Base-by-base conservation (phyloP, 2,113 vertebrate species). In the Australoheros scitulus region DNA sequence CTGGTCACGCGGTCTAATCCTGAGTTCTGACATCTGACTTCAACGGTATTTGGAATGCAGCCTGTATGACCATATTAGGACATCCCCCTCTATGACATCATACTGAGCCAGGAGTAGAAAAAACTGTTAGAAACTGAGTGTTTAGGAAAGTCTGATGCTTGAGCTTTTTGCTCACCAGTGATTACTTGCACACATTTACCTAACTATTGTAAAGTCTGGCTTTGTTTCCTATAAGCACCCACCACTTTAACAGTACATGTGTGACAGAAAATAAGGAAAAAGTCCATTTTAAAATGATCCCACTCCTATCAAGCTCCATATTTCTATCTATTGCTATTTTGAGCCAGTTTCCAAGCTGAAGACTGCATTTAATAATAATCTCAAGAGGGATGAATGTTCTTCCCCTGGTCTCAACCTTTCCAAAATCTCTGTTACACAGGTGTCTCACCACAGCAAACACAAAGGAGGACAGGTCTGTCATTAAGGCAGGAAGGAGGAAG, bases 401-500 rank as follows among this genome's bases (percentile, higher is more conserved):
- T 32, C 24, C 3, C 3, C 32, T n/a, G 6, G 50, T 22, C 38
- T 18, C 13, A 56, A 43, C 24, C 14, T 72, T 26, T 47, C 14
- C 36, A 26, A 47, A 41, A 36, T 22, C 43, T 63, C 13, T 65
- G 17, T 65, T 9, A 5, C 9, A 77, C 87, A 84, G 79, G 82
- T 87, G 85, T 85, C 43, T 72, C 59, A 32, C 47, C 61, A n/a
- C 61, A 47, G 11, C 50, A 87, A 79, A 85, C 80, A 89, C 79
- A 91, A 79, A 85, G 63, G 65, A 84, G 59, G 63, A 77, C 29
- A 6, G 9, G 85, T 84, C 83, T 91, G 79, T 88, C 86, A 89
- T 91, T 91, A 89, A 24, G 75, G 74, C 85, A 86, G 80, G 90
- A 91, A 84, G 85, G 36, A 89, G 43, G 74, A 80, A 58, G 34